Conservation (phyloP, 2,888 invertebrate genomes). For the Drosophila robusta region DNA sequence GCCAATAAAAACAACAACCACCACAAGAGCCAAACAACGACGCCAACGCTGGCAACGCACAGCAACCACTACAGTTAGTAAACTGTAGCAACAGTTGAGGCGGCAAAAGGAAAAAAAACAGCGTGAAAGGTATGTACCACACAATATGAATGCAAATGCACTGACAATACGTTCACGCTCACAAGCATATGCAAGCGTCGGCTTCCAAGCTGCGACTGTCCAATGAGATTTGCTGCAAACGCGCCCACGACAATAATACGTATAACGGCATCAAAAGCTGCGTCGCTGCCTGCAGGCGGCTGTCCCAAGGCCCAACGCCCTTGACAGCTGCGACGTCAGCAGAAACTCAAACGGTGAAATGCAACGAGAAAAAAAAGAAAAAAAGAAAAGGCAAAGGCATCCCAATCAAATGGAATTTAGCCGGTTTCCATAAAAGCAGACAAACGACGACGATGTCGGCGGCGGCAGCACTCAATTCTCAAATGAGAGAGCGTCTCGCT, state of each 20-base stretch:
- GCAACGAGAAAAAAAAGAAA: conserved; percentile 42
- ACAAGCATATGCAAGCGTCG: conserved; percentile 3
- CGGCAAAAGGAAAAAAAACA: conserved; percentile 48
- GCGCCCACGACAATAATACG: conserved; percentile 40
- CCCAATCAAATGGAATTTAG: conserved; percentile 79
- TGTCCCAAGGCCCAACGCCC: conserved; percentile 58
- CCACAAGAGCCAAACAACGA: conserved; percentile 33
- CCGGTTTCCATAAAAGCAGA: conserved; percentile 79
- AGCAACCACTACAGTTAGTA: conserved; percentile 31
- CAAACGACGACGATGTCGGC: conserved; percentile 33
- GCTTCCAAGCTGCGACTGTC: conserved; percentile 10
- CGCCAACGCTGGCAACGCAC: conserved; percentile 40
- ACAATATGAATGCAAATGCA: neutral
- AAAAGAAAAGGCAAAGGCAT: conserved; percentile 62
- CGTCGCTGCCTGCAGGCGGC: conserved; percentile 16
- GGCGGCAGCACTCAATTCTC: conserved; percentile 38
- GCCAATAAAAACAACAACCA: conserved; percentile 30
- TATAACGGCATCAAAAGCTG: conserved; percentile 50
- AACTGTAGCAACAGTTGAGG: conserved; percentile 59
- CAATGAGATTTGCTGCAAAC: conserved; percentile 25
- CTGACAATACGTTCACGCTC: neutral
- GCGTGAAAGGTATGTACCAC: conserved; percentile 49
- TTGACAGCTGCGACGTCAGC: conserved; percentile 64
- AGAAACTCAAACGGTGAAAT: conserved; percentile 62
- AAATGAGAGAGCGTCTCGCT: conserved; percentile 48